phyloP scores from a whole-genome alignment of 2,113 vertebrate species.

The Bos javanicus region DNA sequence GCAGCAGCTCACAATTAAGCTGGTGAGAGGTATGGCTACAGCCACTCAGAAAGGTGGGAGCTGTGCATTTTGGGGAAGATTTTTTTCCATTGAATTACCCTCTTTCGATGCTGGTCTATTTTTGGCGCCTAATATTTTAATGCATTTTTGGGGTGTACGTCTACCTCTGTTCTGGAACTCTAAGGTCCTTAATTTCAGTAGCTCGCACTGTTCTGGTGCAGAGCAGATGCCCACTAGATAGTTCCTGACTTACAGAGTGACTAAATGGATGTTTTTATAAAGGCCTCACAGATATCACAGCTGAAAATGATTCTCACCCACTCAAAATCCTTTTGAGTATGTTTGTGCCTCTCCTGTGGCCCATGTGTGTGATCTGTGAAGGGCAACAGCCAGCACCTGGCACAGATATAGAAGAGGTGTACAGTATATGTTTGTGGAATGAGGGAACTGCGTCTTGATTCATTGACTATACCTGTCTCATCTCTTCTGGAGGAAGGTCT shows the following conservation, averaged over 20 bases:
- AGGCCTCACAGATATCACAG: neutral
- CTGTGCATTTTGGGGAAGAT: neutral
- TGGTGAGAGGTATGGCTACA: neutral
- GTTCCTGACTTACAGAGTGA: neutral
- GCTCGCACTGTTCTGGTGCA: neutral
- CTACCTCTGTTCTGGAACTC: neutral
- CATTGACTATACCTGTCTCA: neutral
- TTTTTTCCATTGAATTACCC: neutral
- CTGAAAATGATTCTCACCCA: conserved; percentile 24
- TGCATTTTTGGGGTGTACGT: neutral
- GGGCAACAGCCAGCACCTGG: neutral
- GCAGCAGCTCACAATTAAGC: neutral
- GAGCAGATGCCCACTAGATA: neutral
- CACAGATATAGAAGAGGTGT: neutral
- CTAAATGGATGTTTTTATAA: neutral
- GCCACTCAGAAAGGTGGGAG: neutral
- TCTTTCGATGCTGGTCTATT: neutral
- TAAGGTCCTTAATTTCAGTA: neutral
- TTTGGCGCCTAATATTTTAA: neutral
- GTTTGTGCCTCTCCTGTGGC: neutral
- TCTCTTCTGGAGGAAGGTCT: neutral
- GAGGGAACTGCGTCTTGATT: neutral
- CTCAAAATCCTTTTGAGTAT: neutral
- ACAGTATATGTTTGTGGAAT: neutral
- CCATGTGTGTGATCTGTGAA: neutral